phyloP scores from a whole-genome alignment of 2,797 vertebrate genomes.

The Myiotriccus ornatus region DNA sequence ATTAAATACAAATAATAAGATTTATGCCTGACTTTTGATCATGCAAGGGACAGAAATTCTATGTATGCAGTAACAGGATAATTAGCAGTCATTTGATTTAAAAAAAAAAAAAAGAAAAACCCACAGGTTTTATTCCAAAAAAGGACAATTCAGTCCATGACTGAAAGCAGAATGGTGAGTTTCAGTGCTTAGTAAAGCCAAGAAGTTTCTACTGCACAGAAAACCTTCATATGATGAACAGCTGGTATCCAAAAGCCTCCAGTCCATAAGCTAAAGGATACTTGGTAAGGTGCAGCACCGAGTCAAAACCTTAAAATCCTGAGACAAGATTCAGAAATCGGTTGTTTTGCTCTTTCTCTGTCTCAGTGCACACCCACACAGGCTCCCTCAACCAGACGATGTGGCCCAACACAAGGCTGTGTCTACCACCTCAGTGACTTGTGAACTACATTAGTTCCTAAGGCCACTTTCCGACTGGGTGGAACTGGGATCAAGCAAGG shows the following conservation, averaged over 20 bases:
- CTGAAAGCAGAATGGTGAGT: background rate
- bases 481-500: background rate
- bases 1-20: background rate
- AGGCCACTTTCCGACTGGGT: background rate
- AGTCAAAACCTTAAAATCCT: background rate
- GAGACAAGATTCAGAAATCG: background rate
- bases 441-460: background rate
- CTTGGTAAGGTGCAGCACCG: background rate
- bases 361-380: accelerated
- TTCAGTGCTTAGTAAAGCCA: background rate
- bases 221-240: background rate
- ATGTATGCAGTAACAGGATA: background rate
- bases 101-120: background rate
- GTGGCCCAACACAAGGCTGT: background rate
- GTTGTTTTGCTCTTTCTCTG: background rate
- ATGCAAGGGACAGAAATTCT: background rate
- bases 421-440: background rate
- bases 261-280: background rate
- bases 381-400: background rate
- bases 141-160: background rate
- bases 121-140: background rate
- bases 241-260: background rate
- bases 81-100: background rate
- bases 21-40: background rate
- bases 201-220: background rate